Base-by-base conservation (phyloP, 2,888 invertebrate genomes). In the Calephelis perditalis region DNA sequence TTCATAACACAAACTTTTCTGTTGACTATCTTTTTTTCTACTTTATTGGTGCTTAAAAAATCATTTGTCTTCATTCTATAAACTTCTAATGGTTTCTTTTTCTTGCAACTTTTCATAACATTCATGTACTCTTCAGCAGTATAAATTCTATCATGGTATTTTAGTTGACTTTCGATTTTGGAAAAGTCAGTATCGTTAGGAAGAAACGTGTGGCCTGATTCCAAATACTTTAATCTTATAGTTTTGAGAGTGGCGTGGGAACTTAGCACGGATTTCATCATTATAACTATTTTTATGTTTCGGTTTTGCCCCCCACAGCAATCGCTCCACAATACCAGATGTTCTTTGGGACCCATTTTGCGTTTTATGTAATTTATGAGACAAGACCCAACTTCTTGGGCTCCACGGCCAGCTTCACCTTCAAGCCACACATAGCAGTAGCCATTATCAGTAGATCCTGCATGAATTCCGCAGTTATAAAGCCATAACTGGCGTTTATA, bases 401-500 rank as follows among this genome's bases (percentile, higher is more conserved):
- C 59, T 6, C 65, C 64, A 26, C 65, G 35, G 11, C 65, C 67
- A 40, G 65, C 67, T 59, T 67, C 62, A 4, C 63, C 61, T 57
- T 67, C 67, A 9, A 65, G 43, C 66, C 66, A 65, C 12, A 58
- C 49, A 56, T n/a, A n/a, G n/a, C n/a, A n/a, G n/a, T 65, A 56
- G 62, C 58, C 66, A 55, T 46, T 56, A 43, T 64, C 62, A 43
- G 52, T 56, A 15, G 58, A 62, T 8, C 61, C 68, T 37, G 61
- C 47, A 40, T 66, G 68, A n/a, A 68, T 62, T 46, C 66, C 65
- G 37, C 62, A 52, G 56, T 63, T 65, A 45, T 65, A 63, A 6
- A 65, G n/a, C 61, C 59, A 61, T 43, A 43, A 43, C 43, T 43
- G 62, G n/a, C 61, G 45, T 62, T 64, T 62, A 26, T 64, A 64